Percentiles rank a stretch among this genome's conserved stretches.
Conservation (phyloP, 2,797 vertebrate genomes). For the Sciaenops ocellatus region DNA sequence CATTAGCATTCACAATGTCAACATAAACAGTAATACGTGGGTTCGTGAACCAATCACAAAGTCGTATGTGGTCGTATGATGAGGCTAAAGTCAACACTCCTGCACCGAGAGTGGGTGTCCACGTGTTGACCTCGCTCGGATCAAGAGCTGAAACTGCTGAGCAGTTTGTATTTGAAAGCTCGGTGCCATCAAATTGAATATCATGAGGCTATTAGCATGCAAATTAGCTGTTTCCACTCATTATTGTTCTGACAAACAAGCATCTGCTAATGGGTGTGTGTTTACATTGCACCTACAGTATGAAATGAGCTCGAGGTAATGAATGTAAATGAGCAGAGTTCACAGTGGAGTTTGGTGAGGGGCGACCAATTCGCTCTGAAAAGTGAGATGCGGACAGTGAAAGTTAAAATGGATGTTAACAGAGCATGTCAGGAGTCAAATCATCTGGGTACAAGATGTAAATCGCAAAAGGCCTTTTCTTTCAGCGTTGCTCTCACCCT, state of each 20-base stretch:
- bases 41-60: neutral
- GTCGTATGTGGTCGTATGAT: neutral
- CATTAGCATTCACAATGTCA: neutral
- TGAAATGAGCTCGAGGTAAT: conserved; percentile 49
- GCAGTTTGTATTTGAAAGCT: conserved; percentile 32
- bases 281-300: conserved; percentile 47
- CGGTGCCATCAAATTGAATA: conserved; percentile 37
- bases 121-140: conserved; percentile 32
- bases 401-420: conserved; percentile 18
- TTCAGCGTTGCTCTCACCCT: neutral
- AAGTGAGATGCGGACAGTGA: neutral
- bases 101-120: neutral
- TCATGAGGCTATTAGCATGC: conserved; percentile 59
- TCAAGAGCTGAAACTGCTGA: conserved; percentile 18
- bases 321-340: conserved; percentile 47
- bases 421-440: conserved; percentile 1
- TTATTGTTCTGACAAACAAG: conserved; percentile 62
- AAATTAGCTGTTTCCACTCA: conserved; percentile 60
- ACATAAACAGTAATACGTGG: neutral
- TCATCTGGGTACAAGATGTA: neutral
- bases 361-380: neutral
- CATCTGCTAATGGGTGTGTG: conserved; percentile 47
- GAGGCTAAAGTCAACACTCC: neutral
- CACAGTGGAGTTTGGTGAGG: conserved; percentile 5
- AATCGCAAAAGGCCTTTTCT: neutral